Base-by-base conservation (phyloP, 2,797 vertebrate species). In the Anniella stebbinsi region DNA sequence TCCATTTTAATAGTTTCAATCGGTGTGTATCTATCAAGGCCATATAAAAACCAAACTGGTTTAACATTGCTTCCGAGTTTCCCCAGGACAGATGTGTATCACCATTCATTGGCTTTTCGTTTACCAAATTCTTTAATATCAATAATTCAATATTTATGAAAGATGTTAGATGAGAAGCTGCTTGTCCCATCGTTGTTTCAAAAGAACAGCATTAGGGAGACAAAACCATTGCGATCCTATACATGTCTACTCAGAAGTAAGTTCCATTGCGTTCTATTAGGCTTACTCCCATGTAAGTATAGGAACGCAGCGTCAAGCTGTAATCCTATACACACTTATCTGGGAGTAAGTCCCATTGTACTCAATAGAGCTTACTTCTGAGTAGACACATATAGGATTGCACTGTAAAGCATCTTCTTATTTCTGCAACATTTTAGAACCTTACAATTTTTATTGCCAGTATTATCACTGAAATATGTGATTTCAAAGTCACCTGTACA, bases 41-140 rank as follows among this genome's bases (percentile, higher is more conserved):
- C 97, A 97, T 95, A 96, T 98, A 98, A 98, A 98, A 98, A 97
- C 97, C 98, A 97, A 98, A 98, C 97, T 98, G 97, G 98, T 98
- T 98, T 97, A 97, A 97, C 97, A 97, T 96, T 97, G 95, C 87
- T 93, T 96, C 91, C 94, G 95, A 92, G 7, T 77, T 63, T 93
- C 93, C 90, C 93, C 96, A 89, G 33, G 88, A 91, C 25, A 88
- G 21, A 90, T 87, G 85, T 92, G 8, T 25, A 91, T 92, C 86
- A 54, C 76, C 5, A 38, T 91, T 93, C 95, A 96, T 96, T 91
- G 75, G 41, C 91, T 90, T 95, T 91, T 90, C n/a, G 17, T 88
- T 87, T 94, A 92, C 80, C 9, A 85, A 94, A 93, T 94, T 87
- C 54, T 91, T 87, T 91, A 91, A 11, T 93, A 91, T 95, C 89